Base-by-base conservation (phyloP, 1,140 invertebrate species). In the Portunus trituberculatus region DNA sequence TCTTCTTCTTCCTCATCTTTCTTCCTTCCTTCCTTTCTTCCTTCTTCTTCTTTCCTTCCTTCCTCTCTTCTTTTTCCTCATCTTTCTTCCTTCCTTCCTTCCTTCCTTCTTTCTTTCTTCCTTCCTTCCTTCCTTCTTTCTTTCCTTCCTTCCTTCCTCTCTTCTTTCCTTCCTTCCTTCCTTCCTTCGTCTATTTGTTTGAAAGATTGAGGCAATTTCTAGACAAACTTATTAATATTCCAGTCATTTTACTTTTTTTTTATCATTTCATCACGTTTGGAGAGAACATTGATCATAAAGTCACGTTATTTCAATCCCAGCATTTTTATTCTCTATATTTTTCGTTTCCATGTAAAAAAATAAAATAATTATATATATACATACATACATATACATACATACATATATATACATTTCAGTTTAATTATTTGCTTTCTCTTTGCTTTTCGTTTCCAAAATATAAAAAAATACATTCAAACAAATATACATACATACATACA, bases 351-450 rank as follows among this genome's bases (percentile, higher is more conserved):
- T n/a, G n/a, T n/a, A n/a, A n/a, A n/a, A n/a, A n/a, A n/a, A n/a
- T n/a, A n/a, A 90, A 45, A 90, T 90, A 90, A 45, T 45, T 90
- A 90, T 90, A 90, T 90, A 90, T 90, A 90, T 90, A 90, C 48
- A 90, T 91, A 8, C 48, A 8, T 91, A 91, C 48, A 91, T 91
- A 91, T 91, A 91, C 6, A 59, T 91, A 91, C 20, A 91, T 46
- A 91, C n/a, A 91, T 46, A 91, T 46, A 91, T 16, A 91, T 46
- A 91, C n/a, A 91, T 16, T 48, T 46, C 45, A 16, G 52, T 87
- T 28, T 87, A 87, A 28, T 28, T 87, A 87, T 87, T 28, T 87
- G 32, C 32, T 28, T 87, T 14, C 16, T 76, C 67, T 76, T 20
- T n/a, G n/a, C n/a, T n/a, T n/a, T n/a, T n/a, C n/a, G n/a, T n/a